Evolutionary conservation across 1,140 invertebrate genomes (phyloP).

Genomic region (Medauroidea extradentata): DNA sequence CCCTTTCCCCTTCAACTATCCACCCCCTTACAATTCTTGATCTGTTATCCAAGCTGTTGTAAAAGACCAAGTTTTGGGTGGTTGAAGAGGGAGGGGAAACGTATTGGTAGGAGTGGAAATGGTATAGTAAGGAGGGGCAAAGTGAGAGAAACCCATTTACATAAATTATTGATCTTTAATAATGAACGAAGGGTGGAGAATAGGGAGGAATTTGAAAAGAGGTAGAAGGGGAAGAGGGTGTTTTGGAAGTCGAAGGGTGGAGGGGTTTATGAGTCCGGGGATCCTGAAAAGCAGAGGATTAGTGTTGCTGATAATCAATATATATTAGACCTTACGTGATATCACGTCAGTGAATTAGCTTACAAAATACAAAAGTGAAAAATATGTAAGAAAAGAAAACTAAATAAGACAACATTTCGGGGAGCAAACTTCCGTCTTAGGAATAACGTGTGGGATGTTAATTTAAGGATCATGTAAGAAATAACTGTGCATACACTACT

Average conservation of each 20-base stretch:
- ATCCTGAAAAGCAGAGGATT: neutral
- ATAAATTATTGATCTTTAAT: slow-evolving; percentile 26
- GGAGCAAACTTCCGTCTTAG: too few species aligned
- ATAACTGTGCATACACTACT: too few species aligned
- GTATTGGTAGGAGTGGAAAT: neutral
- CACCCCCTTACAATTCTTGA: too few species aligned
- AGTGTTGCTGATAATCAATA: slow-evolving; percentile 4
- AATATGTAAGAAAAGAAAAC: too few species aligned
- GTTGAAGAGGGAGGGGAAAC: neutral
- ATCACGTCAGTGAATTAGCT: too few species aligned
- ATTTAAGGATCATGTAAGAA: too few species aligned
- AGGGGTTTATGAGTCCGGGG: neutral
- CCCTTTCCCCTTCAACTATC: too few species aligned
- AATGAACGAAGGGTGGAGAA: slow-evolving; percentile 18
- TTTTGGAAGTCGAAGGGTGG: slow-evolving; percentile 2
- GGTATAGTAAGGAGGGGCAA: neutral
- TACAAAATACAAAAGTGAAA: too few species aligned
- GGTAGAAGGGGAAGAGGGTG: neutral
- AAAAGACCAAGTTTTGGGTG: too few species aligned
- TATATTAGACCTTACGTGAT: neutral
- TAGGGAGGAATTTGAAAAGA: neutral
- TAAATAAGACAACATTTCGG: too few species aligned
- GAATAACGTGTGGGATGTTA: too few species aligned
- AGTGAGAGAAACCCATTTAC: slow-evolving; percentile 19
- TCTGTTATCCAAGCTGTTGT: too few species aligned